Conservation (phyloP, 2,888 invertebrate species). For the Drosophila barbarae region DNA sequence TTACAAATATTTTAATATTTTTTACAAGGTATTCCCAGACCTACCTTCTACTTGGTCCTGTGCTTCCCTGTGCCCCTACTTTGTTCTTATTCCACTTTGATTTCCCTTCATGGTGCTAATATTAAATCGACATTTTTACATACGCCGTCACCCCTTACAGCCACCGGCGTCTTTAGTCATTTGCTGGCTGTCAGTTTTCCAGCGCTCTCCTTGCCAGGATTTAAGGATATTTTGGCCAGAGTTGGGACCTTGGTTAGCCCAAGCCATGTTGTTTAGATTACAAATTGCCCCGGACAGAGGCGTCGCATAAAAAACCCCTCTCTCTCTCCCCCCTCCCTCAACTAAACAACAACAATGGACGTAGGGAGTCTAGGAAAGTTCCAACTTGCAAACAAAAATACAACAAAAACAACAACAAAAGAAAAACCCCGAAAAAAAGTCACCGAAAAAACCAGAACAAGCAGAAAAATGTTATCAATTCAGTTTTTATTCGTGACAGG, state of each 20-base stretch:
- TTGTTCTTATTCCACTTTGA: constrained; percentile 58
- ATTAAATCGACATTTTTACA: constrained; percentile 65
- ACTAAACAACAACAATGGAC: constrained; percentile 23
- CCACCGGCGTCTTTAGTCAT: constrained; percentile 25
- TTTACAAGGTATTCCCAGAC: not conserved
- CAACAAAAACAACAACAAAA: not conserved
- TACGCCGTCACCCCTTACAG: constrained; percentile 10
- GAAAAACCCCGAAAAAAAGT: constrained; percentile 15
- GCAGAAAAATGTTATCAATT: constrained; percentile 71
- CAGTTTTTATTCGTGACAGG: constrained; percentile 58
- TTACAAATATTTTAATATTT: not conserved
- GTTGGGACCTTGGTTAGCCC: constrained; percentile 28
- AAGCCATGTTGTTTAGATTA: constrained; percentile 73
- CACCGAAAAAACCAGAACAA: constrained; percentile 44
- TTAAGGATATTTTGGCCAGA: constrained; percentile 55
- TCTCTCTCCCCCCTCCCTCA: not conserved
- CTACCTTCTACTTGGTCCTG: not conserved
- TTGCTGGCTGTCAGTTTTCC: constrained; percentile 34
- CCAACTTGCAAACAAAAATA: constrained; percentile 8
- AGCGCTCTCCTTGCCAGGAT: constrained; percentile 53
- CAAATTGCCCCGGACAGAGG: constrained; percentile 63
- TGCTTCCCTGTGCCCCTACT: constrained; percentile 2
- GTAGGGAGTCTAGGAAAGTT: constrained; percentile 23
- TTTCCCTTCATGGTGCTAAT: constrained; percentile 67
- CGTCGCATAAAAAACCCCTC: constrained; percentile 23